Evolutionary conservation across 1,140 invertebrate species (phyloP).

Genomic region (Caenorhabditis briggsae): DNA sequence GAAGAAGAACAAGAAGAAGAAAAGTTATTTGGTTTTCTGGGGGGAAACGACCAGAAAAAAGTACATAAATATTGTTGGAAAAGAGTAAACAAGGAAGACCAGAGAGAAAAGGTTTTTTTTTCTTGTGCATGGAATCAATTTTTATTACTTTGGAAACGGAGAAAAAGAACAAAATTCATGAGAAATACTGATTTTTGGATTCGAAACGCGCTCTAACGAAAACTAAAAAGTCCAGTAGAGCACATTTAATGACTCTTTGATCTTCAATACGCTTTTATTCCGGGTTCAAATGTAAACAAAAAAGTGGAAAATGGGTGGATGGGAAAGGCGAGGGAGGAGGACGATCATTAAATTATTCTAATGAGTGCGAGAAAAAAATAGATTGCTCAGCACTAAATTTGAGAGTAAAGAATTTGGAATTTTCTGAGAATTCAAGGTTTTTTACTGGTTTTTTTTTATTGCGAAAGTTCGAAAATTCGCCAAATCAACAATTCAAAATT

Average conservation of each 20-base stretch:
- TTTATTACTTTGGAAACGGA: background rate
- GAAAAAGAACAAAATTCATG: background rate
- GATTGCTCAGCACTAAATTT: background rate
- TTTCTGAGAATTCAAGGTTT: background rate
- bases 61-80: conserved; percentile 42
- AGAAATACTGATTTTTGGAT: too few species aligned
- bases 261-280: background rate
- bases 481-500: background rate
- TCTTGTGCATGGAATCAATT: background rate
- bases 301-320: too few species aligned
- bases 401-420: background rate
- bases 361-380: conserved; percentile 23
- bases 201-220: background rate
- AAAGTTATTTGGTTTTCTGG: conserved; percentile 29
- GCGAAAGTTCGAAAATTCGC: background rate
- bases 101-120: background rate
- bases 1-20: background rate
- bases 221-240: background rate
- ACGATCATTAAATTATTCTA: conserved; percentile 44
- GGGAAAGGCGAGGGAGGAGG: too few species aligned
- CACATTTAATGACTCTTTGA: background rate
- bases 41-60: background rate
- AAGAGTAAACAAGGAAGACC: background rate
- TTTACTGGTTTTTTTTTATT: too few species aligned
- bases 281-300: background rate